Evolutionary conservation across 1,140 invertebrate species (phyloP), one percentile per base, ranked within the genome.

Genomic region (Zaprionus ghesquierei): DNA sequence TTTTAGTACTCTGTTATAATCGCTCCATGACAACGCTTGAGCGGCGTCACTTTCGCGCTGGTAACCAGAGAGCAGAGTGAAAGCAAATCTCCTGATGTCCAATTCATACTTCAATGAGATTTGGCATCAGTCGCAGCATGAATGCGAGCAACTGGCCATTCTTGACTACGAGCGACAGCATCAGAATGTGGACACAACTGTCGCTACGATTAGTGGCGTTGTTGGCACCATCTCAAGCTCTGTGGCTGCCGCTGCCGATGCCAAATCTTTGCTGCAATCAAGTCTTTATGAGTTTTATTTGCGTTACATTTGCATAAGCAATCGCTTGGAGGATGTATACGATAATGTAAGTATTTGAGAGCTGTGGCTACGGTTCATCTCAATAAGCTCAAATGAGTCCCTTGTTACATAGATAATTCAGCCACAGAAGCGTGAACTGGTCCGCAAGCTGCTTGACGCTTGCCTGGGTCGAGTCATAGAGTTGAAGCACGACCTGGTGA

Each of bases 371-470:
- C 2, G 8, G 41, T 5, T 18, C 41, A 22, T 46, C 4, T 3
- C n/a, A 44, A 29, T 33, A 2, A 38, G 5, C n/a, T 41, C 12
- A n/a, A n/a, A n/a, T n/a, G n/a, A n/a, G 18, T 29, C 20, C 29
- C 13, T 5, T 9, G n/a, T 4, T 18, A 5, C 18, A 12, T 18
- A 89, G 79, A 94, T 98, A 61, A 93, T 98, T 25, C 98, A 99
- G 89, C 97, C 98, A 0, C 98, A 99, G 92, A 99, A 99, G 90
- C 93, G 97, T 44, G 84, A 95, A 27, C 92, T 98, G 3, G 93
- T 99, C 0, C 94, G 95, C 50, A 95, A 96, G 71, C 90, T 98
- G 2, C 90, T 99, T 0, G 97, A 98, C 90, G 95, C 95, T 1
- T 94, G 94, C 25, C 93, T 98, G 46, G 97, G 97, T 3, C 93